Base-by-base conservation (phyloP, 2,113 vertebrate genomes). In the Toxostoma redivivum region DNA sequence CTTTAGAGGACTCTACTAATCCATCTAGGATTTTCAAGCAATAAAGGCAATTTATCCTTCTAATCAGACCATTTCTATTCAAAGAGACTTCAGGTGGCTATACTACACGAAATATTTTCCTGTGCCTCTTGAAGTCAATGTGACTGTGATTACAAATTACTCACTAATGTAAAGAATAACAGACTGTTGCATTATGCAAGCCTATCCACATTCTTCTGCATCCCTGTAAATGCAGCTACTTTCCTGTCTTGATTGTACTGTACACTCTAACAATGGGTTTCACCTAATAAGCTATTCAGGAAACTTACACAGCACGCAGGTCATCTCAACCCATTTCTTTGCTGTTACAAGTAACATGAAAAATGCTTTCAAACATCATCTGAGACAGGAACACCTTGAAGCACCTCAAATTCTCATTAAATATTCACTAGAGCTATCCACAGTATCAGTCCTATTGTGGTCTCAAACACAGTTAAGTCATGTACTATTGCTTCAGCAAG, bases 141-240 rank as follows among this genome's bases (percentile, higher is more conserved):
- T 67, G 57, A 84, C 62, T 83, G 47, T 78, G 71, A 94, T 67
- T 73, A 72, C 54, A 81, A 87, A 80, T 81, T 81, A 53, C 38
- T 86, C 58, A 64, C 45, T 74, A 90, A 84, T 17, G 47, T 73
- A 78, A 83, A 88, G 88, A 90, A 78, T 35, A 40, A 47, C 47
- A 95, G 80, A 61, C 81, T 94, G 85, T 95, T 96, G 94, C 90
- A 95, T 95, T 95, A 94, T 83, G 86, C 82, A 95, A 95, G 60
- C 35, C 90, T n/a, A 86, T 71, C 44, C 80, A 88, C 62, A 30
- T 62, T 89, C 81, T 83, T 81, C 51, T 88, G 42, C 77, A 81
- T 73, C 50, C 45, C 67, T 84, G 48, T 74, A 72, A 65, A 70
- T 78, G 50, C 81, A 90, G 81, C 61, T 70, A 67, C 81, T 93